Evolutionary conservation across 2,888 invertebrate genomes (phyloP), one percentile per base, ranked within the genome.

Genomic region (Nipponacmea schrenckii): DNA sequence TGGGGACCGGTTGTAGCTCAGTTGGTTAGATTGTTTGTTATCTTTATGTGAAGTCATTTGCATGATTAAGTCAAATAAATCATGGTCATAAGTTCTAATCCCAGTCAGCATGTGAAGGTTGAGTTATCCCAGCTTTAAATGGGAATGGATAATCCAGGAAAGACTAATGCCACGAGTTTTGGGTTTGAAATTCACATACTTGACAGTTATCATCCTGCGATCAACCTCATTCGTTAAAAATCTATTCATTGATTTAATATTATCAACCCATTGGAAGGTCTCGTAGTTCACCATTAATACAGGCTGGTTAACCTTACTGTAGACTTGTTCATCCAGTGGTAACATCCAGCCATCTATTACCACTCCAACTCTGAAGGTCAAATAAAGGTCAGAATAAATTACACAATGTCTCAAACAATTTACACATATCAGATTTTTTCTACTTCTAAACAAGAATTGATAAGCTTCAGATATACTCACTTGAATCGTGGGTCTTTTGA

Each of bases 401-500:
- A n/a, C n/a, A n/a, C n/a, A n/a, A n/a, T n/a, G n/a, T n/a, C n/a
- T n/a, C n/a, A n/a, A n/a, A n/a, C n/a, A n/a, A n/a, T n/a, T n/a
- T n/a, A n/a, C n/a, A n/a, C n/a, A n/a, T n/a, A n/a, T n/a, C n/a
- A n/a, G n/a, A n/a, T n/a, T n/a, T n/a, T n/a, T n/a, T n/a, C n/a
- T n/a, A n/a, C n/a, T n/a, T n/a, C n/a, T n/a, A n/a, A n/a, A n/a
- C n/a, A 31, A 31, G 5, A 31, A 31, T 31, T 2, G 31, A 31
- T 39, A 39, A 8, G 39, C 1, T 39, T 39, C 39, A 39, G 39
- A 5, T 2, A 24, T 12, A 81, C 86, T 81, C 87, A 92, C 92
- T 88, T 91, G 77, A 92, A 90, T 77, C 92, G 88, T 39, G 85
- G 83, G 73, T 92, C 91, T 69, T 89, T 87, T 0, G 91, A 89